Evolutionary conservation across 2,113 vertebrate species (phyloP).

Genomic region (Oreochromis aureus): DNA sequence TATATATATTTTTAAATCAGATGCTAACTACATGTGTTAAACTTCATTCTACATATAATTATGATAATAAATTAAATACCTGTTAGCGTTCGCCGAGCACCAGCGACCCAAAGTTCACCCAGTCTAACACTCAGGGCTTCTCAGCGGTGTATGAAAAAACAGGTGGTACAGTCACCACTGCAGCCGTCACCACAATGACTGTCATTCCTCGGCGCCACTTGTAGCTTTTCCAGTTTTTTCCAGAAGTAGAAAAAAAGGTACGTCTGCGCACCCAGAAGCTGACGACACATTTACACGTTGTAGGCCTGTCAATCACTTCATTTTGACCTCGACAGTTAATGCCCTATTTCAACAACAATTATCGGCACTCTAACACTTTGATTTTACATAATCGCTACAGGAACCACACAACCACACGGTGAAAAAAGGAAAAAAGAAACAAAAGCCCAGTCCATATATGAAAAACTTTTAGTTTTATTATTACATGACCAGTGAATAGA

Average conservation of each 20-base stretch:
- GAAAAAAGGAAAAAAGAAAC: neutral
- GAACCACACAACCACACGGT: neutral
- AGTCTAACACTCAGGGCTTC: neutral
- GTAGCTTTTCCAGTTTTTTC: slow-evolving; percentile 42
- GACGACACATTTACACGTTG: neutral
- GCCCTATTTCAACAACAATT: neutral
- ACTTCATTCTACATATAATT: neutral
- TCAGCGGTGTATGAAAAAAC: neutral
- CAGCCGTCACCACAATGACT: neutral
- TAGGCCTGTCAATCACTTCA: neutral
- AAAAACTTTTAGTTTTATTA: neutral
- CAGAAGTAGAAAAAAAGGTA: neutral
- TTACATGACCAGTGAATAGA: neutral
- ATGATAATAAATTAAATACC: slow-evolving; percentile 22
- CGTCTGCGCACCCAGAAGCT: neutral
- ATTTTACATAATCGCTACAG: neutral
- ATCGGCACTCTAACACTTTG: neutral
- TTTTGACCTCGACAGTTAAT: neutral
- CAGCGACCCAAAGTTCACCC: neutral
- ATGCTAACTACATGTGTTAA: too few species aligned
- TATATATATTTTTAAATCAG: neutral
- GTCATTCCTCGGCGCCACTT: slow-evolving; percentile 26
- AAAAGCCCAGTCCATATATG: neutral
- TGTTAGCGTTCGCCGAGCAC: neutral
- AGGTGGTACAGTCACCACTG: neutral